Evolutionary conservation across 2,888 invertebrate species (phyloP), one percentile per base, ranked within the genome.

Genomic region (Alentia gelatinosa): DNA sequence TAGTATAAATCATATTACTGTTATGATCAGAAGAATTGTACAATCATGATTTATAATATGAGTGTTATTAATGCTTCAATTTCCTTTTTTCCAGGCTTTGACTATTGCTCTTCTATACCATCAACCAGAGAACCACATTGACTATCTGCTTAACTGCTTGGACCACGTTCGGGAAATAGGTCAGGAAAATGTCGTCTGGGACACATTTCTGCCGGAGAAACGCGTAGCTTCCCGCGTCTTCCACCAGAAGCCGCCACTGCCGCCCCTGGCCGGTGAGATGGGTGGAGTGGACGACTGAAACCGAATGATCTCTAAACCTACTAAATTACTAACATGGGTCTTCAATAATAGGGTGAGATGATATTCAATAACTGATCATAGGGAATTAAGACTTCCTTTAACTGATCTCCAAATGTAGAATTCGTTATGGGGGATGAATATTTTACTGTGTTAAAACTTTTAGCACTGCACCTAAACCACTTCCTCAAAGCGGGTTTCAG

Each of bases 101-200:
- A 86, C 90, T 0, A 68, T 90, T 0, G 90, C 63, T n/a, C 68
- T 90, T 7, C 63, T 90, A 23, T 90, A 90, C 88, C 63, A 90
- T 63, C 86, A 90, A 40, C 90, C 90, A 15, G 74, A 47, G 5
- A 40, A 90, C 68, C 90, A 84, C 37, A 35, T 88, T 23, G 90
- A 56, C 30, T 90, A 42, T 40, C 88, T 90, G 9, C 86, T 75
- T 23, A 37, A 50, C 19, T 90, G 90, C 40, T 39, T 90, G n/a
- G 39, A 86, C 19, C n/a, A 37, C 19, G 86, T 90, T 1, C 56
- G 26, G 12, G 68, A 63, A 19, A 63, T 88, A 19, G 90, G 90
- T 5, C 42, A 26, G 63, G 86, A 90, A 7, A 50, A 68, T 30
- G 88, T 90, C 39, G 63, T 88, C 3, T 90, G 90, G 90, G 68